phyloP scores from a whole-genome alignment of 2,113 vertebrate species.

The Probosciger aterrimus region DNA sequence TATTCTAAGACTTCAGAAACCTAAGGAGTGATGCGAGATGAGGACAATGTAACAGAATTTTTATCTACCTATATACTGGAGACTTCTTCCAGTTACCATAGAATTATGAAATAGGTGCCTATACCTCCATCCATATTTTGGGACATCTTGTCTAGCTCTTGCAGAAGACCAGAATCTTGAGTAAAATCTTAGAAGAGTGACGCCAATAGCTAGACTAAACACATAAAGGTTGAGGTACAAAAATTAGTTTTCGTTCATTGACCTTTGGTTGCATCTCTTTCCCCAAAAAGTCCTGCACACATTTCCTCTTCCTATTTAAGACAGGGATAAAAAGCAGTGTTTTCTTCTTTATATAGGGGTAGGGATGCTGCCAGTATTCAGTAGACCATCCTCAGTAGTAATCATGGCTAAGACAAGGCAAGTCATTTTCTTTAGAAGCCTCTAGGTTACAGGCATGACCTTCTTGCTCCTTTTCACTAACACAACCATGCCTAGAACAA shows the following conservation, averaged over 20 bases:
- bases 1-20: background rate
- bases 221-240: background rate
- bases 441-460: background rate
- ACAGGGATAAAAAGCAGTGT: background rate
- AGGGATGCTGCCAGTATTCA: background rate
- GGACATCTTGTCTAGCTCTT: background rate
- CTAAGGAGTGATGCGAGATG: background rate
- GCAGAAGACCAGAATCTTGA: background rate
- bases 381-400: background rate
- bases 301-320: background rate
- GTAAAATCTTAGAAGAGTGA: background rate
- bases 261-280: background rate
- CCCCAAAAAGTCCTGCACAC: too few relatives aligned
- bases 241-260: background rate
- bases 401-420: background rate
- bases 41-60: background rate
- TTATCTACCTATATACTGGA: background rate
- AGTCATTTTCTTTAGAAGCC: background rate
- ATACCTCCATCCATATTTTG: background rate
- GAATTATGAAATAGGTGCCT: background rate
- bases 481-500: background rate
- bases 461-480: background rate
- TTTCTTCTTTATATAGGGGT: background rate
- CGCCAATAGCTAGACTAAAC: background rate
- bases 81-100: background rate